Evolutionary conservation across 2,888 invertebrate species (phyloP).

Genomic region (Hylaea fasciaria): DNA sequence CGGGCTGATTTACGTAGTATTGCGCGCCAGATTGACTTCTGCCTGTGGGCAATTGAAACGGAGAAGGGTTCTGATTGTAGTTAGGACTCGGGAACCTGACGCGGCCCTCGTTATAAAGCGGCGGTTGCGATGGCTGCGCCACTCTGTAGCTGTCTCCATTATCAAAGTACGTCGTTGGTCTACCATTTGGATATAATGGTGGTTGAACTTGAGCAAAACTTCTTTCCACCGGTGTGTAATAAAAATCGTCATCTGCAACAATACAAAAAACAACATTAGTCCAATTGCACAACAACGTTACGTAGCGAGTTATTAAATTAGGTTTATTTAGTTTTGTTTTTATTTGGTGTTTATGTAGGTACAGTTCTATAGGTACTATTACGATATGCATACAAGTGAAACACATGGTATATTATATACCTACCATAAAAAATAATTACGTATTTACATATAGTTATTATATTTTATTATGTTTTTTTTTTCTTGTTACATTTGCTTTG

Average conservation of each 20-base stretch:
- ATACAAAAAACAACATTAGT: constrained; percentile 41
- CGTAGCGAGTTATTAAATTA: not conserved
- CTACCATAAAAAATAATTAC: no score
- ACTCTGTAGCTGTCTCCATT: constrained; percentile 71
- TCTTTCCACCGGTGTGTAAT: constrained; percentile 79
- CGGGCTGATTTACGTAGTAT: constrained; percentile 79
- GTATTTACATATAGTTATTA: no score
- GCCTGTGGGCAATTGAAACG: constrained; percentile 78
- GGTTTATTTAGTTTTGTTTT: not conserved
- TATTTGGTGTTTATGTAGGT: no score
- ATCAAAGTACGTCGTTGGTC: constrained; percentile 70
- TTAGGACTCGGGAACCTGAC: constrained; percentile 77
- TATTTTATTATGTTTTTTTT: no score
- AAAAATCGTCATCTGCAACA: constrained; percentile 80
- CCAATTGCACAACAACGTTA: not conserved
- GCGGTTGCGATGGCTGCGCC: constrained; percentile 64
- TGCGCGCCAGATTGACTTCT: constrained; percentile 78
- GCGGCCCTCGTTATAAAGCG: constrained; percentile 69
- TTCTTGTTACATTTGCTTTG: no score
- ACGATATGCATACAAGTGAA: no score
- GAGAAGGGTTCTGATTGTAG: constrained; percentile 80
- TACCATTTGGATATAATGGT: constrained; percentile 73
- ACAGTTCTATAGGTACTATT: no score
- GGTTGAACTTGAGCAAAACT: constrained; percentile 83
- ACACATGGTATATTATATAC: no score